Percentiles rank a stretch among this genome's conserved stretches.
These are phyloP conservation scores for Pemphigus obesinymphae DNA, from an alignment of 1,140 invertebrate genomes.

Conservation along the genomic window DNA sequence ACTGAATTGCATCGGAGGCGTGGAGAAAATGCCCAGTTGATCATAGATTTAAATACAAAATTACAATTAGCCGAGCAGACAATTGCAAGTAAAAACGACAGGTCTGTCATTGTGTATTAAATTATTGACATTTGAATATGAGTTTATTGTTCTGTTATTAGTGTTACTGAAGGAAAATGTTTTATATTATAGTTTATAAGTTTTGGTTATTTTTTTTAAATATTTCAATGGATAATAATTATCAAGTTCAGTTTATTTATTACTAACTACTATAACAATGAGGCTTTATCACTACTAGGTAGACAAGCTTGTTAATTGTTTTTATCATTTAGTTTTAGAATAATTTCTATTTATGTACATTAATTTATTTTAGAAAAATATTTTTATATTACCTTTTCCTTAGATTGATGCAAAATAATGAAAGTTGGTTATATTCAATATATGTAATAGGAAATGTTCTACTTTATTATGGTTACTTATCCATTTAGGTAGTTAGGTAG, in stretches of 20 bases:
- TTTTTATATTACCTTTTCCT: not conserved
- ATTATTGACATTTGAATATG: not conserved
- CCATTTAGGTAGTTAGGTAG: too few species aligned
- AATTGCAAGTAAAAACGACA: constrained; percentile 65
- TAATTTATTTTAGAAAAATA: too few species aligned
- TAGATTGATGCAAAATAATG: not conserved
- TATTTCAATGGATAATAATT: too few species aligned
- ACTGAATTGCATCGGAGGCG: constrained; percentile 81
- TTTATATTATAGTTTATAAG: too few species aligned
- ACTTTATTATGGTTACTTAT: not conserved
- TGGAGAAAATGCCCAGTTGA: constrained; percentile 88
- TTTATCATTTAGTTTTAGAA: too few species aligned
- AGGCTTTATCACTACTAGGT: too few species aligned
- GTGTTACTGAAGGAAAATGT: too few species aligned
- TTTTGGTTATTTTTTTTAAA: too few species aligned
- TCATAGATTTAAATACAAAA: constrained; percentile 81
- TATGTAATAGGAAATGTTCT: not conserved
- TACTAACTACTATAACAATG: too few species aligned
- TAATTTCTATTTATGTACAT: too few species aligned
- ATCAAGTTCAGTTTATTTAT: too few species aligned
- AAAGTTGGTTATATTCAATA: not conserved
- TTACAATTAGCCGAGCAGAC: constrained; percentile 81
- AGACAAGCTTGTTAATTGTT: not conserved
- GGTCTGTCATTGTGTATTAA: constrained; percentile 55
- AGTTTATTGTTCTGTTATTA: not conserved